phyloP scores from a whole-genome alignment of 2,113 vertebrate genomes.

The Petroica traversi region DNA sequence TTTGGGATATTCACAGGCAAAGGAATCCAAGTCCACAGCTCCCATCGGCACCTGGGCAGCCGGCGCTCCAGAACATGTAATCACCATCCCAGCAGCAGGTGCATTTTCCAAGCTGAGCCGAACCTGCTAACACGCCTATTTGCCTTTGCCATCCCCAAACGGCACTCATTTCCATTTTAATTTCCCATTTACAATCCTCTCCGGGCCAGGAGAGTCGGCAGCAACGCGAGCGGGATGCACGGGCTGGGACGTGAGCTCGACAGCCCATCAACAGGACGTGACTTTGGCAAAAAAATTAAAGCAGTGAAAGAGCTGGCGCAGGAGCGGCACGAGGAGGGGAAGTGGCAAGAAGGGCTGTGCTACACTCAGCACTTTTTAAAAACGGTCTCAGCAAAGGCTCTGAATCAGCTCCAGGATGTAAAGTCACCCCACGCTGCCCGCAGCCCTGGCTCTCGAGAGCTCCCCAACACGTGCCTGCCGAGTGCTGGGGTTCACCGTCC shows the following conservation, averaged over 20 bases:
- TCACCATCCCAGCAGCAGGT: constrained; percentile 46
- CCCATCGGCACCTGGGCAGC: constrained; percentile 57
- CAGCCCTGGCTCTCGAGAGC: not conserved
- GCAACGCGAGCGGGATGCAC: not conserved
- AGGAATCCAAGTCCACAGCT: constrained; percentile 39
- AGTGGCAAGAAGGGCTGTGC: constrained; percentile 51
- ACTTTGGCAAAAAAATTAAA: constrained; percentile 35
- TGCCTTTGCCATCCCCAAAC: not conserved
- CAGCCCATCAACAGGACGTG: constrained; percentile 41
- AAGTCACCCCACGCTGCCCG: not conserved
- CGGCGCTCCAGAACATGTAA: not conserved
- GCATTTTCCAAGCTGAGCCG: constrained; percentile 14
- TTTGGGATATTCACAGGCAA: constrained; percentile 49
- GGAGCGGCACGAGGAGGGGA: constrained; percentile 30
- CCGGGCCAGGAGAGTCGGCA: not conserved
- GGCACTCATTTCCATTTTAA: constrained; percentile 33
- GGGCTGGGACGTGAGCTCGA: constrained; percentile 1
- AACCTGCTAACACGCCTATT: not conserved
- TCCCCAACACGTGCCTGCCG: not conserved
- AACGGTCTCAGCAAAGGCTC: constrained; percentile 37
- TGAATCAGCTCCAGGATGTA: constrained; percentile 51
- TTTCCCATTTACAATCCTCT: constrained; percentile 39
- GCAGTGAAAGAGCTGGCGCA: not conserved
- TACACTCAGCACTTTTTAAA: constrained; percentile 57
- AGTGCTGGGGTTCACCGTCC: not conserved